phyloP scores from a whole-genome alignment of 2,888 invertebrate genomes.

The Agrochola macilenta region DNA sequence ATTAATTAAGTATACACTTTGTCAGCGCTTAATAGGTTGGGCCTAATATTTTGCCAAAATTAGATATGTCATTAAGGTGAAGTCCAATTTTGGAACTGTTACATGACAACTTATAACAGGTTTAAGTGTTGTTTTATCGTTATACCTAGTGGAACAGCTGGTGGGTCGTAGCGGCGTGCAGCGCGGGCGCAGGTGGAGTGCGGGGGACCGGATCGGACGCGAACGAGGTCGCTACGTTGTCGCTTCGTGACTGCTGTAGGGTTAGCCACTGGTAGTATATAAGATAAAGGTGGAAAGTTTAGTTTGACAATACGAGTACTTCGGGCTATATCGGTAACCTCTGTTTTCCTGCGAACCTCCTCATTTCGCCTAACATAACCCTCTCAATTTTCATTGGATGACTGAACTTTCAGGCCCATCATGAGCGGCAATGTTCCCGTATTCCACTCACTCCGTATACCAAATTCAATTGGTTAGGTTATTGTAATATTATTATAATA shows the following conservation, averaged over 20 bases:
- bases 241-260: slow-evolving; percentile 62
- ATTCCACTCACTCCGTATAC: background rate
- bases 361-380: background rate
- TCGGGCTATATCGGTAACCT: background rate
- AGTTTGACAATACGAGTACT: slow-evolving; percentile 6
- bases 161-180: slow-evolving; percentile 13
- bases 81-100: slow-evolving; percentile 4
- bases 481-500: too few species aligned
- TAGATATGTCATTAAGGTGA: background rate
- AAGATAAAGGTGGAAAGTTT: background rate
- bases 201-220: slow-evolving; percentile 43
- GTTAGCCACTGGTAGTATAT: slow-evolving; percentile 41
- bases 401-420: background rate
- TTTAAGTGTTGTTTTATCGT: slow-evolving; percentile 40
- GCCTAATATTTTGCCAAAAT: background rate
- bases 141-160: slow-evolving; percentile 57
- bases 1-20: background rate
- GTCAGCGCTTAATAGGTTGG: background rate
- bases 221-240: slow-evolving; percentile 64
- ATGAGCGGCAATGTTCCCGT: background rate
- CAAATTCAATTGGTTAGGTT: too few species aligned
- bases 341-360: background rate
- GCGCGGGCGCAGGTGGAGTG: slow-evolving; percentile 26
- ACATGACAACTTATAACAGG: slow-evolving; percentile 24
- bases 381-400: background rate